phyloP scores from a whole-genome alignment of 2,888 invertebrate genomes.

The Sphinx pinastri region DNA sequence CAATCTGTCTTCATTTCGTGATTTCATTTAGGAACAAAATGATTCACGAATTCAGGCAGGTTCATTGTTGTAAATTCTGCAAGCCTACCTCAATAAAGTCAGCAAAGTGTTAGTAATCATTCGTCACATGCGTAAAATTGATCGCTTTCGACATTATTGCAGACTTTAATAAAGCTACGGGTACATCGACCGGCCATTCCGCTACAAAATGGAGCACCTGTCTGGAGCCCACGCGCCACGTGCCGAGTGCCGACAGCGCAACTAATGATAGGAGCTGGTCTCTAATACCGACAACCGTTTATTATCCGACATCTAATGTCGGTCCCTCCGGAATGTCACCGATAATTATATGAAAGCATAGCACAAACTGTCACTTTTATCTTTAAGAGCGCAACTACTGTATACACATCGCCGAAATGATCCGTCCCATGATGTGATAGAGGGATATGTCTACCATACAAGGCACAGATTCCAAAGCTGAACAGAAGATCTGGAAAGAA shows the following conservation, averaged over 20 bases:
- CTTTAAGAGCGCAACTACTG: too few species aligned
- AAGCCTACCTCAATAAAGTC: background rate
- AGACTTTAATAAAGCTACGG: constrained; percentile 18
- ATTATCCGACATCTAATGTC: constrained; percentile 51
- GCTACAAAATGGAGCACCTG: constrained; percentile 44
- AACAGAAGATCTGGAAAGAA: too few species aligned
- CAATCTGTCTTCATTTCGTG: too few species aligned
- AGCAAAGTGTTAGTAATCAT: background rate
- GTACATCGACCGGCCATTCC: constrained; percentile 13
- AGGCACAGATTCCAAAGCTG: too few species aligned
- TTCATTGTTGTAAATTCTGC: too few species aligned
- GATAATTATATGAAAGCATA: constrained; percentile 31
- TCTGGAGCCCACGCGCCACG: constrained; percentile 49
- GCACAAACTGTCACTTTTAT: too few species aligned
- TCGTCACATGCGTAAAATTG: background rate
- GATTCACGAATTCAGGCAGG: too few species aligned
- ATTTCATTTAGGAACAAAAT: too few species aligned
- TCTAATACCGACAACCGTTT: constrained; percentile 51
- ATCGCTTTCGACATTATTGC: background rate
- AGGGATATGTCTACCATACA: too few species aligned
- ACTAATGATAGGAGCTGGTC: constrained; percentile 56
- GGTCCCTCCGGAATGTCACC: constrained; percentile 44
- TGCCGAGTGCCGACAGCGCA: constrained; percentile 55
- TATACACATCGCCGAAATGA: too few species aligned
- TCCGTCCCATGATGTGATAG: too few species aligned